Evolutionary conservation across 2,888 invertebrate genomes (phyloP), one percentile per base, ranked within the genome.

Genomic region (Leptothorax acervorum): DNA sequence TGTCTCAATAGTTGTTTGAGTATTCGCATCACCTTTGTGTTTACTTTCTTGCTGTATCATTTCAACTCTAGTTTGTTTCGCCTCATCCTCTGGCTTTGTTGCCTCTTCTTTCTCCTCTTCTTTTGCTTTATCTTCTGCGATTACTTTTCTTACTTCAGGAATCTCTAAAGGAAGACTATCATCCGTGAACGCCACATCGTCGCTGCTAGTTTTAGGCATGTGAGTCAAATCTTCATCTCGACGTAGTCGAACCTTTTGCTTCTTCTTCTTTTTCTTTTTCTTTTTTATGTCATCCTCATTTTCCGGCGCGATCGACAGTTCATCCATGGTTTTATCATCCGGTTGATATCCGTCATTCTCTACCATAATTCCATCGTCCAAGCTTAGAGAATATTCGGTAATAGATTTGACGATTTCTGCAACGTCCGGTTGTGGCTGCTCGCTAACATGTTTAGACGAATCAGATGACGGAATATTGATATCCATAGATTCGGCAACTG

Each of bases 271-370:
- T 63, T 95, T 95, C 91, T 95, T 96, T 89, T 95, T 96, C 78
- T 95, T 95, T 88, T 92, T 93, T 51, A 78, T 93, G 39, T 91
- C 87, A 51, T 94, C 93, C 0, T 94, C 94, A 31, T 95, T 94
- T 18, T 95, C 93, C 15, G 89, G 91, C n/a, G 86, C 82, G 3
- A 89, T 79, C 2, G 92, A 90, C 15, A 91, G 92, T 94, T 97
- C 95, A 94, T 96, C 96, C 91, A 96, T 95, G 1, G 97, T 96
- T 86, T 96, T 95, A 87, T 96, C 96, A 91, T 97, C 97, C 12
- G 97, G 96, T 93, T 97, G 97, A 92, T 97, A 97, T n/a, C 97
- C 97, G 93, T 96, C 96, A 66, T 95, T 95, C 55, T 94, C 92
- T 57, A 94, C 93, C 73, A 95, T 95, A 78, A 95, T 95, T 81